Base-by-base conservation (phyloP, 2,888 invertebrate genomes). In the Harmothoe impar region DNA sequence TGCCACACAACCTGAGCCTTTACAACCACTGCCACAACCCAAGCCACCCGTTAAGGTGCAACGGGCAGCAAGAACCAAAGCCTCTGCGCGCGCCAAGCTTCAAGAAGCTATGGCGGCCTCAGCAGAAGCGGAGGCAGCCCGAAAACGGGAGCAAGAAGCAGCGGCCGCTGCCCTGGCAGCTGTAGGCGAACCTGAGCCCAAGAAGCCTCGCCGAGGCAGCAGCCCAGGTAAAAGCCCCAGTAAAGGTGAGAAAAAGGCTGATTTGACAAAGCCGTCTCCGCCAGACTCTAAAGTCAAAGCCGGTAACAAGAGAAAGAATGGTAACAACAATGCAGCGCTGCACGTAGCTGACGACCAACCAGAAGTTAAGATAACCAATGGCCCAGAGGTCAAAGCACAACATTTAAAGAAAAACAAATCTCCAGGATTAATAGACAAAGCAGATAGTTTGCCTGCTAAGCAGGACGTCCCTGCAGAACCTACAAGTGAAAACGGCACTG, bases 51-150 rank as follows among this genome's bases (percentile, higher is more conserved):
- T 20, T 7, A 81, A 81, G 43, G 35, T 35, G 15, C 17, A 12
- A 25, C 25, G 86, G 29, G 31, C 86, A 20, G 86, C 86, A 23
- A 52, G 86, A 54, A 86, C 86, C 17, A 86, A 86, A 25, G 86
- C 86, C 33, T 54, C 86, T 20, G 86, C 86, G 7, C 52, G 52
- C 1, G 86, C 86, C 86, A 86, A 86, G 33, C 86, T 86, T 31
- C 86, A 86, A 56, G 86, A 86, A 33, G 86, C 86, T 29, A 86
- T 25, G 54, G 86, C 86, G 5, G 86, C 86, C 0, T 43, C 84
- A 23, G 54, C 29, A 20, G 86, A 52, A 54, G 86, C 52, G 0
- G 56, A 86, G 52, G 86, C 86, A 54, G 86, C 86, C 54, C 5
- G 31, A 17, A 86, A 33, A 23, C 12, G 56, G 54, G 31, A 56